Percentiles rank a stretch among this genome's conserved stretches.
Evolutionary conservation across 1,140 invertebrate species (phyloP).

Genomic region (Planococcus citri): DNA sequence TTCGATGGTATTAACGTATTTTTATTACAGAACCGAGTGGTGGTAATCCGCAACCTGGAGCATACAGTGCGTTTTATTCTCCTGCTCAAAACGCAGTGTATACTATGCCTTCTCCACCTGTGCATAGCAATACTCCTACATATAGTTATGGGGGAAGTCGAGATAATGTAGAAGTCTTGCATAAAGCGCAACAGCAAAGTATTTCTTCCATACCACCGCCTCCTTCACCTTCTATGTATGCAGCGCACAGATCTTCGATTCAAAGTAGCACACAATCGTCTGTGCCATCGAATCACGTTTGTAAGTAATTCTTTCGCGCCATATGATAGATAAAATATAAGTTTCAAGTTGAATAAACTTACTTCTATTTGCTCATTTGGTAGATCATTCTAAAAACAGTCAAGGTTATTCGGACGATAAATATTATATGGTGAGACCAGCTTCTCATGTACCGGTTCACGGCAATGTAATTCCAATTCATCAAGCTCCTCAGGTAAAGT

Average conservation of each 20-base stretch:
- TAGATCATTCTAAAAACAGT: neutral
- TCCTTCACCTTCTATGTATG: neutral
- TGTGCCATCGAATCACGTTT: neutral
- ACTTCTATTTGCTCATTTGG: neutral
- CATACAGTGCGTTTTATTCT: neutral
- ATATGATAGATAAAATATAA: neutral
- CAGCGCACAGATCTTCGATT: neutral
- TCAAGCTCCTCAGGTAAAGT: constrained; percentile 38
- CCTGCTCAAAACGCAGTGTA: neutral
- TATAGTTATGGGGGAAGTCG: neutral
- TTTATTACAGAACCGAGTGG: constrained; percentile 10
- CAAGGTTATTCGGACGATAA: constrained; percentile 24
- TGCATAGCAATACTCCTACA: neutral
- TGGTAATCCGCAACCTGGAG: neutral
- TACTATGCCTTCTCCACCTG: neutral
- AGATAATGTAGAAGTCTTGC: neutral
- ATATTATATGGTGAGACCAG: constrained; percentile 32
- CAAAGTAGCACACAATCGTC: neutral
- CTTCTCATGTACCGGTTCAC: constrained; percentile 38
- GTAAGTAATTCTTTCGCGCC: neutral
- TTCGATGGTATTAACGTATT: neutral
- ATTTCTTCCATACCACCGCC: neutral
- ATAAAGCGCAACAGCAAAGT: constrained; percentile 8
- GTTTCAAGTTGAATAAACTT: neutral
- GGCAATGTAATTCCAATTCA: constrained; percentile 40